These are phyloP conservation scores for Tragopan temminckii DNA, from an alignment of 2,797 vertebrate species.

Conservation along the genomic window DNA sequence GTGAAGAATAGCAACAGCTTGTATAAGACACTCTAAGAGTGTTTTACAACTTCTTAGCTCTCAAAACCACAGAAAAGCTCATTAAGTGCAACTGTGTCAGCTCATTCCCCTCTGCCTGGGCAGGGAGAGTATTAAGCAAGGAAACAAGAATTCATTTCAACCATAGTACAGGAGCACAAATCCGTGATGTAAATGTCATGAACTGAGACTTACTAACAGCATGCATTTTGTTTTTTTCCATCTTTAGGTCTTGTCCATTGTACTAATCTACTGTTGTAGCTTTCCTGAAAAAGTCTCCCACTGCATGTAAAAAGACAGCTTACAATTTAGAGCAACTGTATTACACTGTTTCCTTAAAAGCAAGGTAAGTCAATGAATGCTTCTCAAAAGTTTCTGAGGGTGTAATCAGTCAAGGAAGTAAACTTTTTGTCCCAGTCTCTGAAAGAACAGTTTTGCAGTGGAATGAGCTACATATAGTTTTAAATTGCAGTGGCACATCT, in stretches of 20 bases:
- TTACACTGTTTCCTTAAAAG: not conserved
- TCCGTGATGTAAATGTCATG: not conserved
- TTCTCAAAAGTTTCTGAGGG: not conserved
- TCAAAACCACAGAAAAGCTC: not conserved
- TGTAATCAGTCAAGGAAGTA: not conserved
- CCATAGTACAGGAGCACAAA: not conserved
- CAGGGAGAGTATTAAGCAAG: not conserved
- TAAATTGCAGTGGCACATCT: not conserved
- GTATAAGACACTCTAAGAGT: not conserved
- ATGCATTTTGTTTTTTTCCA: not conserved
- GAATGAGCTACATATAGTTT: not conserved
- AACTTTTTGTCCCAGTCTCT: not conserved
- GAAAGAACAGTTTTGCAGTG: not conserved
- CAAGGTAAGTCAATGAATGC: not conserved
- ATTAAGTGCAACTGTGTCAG: not conserved
- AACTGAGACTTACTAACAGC: accelerated
- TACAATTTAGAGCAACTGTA: not conserved
- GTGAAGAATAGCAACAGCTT: not conserved
- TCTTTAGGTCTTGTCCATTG: accelerated
- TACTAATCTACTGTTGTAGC: not conserved
- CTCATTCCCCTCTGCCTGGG: accelerated
- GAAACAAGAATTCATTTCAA: not conserved
- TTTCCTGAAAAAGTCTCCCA: not conserved
- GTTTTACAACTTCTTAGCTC: not conserved
- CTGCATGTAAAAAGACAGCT: not conserved